These are phyloP conservation scores for Erithacus rubecula DNA, from an alignment of 2,797 vertebrate species.

Conservation along the genomic window DNA sequence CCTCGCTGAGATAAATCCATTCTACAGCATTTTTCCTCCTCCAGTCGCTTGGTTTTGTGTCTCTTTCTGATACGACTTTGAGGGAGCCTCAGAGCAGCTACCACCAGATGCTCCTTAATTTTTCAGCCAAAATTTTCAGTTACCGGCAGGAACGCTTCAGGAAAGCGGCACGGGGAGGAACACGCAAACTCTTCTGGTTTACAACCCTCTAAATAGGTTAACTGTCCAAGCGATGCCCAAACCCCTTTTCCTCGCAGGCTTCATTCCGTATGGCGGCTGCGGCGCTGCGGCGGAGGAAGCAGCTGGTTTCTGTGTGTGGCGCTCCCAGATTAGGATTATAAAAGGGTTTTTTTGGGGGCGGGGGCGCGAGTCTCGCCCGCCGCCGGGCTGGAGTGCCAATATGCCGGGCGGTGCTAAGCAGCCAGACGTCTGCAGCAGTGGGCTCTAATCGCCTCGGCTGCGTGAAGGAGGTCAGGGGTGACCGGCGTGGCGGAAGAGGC, in stretches of 20 bases:
- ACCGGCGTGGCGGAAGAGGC: neutral
- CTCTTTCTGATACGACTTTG: neutral
- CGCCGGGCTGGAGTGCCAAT: neutral
- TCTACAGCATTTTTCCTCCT: neutral
- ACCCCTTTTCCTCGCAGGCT: neutral
- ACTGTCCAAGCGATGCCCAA: neutral
- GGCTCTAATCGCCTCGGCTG: conserved; percentile 45
- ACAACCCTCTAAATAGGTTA: neutral
- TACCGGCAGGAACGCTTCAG: neutral
- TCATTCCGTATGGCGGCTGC: neutral
- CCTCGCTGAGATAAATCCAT: neutral
- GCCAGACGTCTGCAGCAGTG: conserved; percentile 27
- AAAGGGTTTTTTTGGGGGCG: conserved; percentile 32
- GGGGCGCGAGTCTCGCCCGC: neutral
- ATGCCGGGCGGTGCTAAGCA: conserved; percentile 7
- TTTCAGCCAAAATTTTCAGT: neutral
- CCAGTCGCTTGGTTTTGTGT: neutral
- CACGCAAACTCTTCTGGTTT: neutral
- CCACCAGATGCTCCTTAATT: neutral
- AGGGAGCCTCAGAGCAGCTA: neutral
- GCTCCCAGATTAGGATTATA: conserved; percentile 54
- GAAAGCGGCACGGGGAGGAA: neutral
- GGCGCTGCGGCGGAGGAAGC: conserved; percentile 13
- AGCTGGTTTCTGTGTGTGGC: conserved; percentile 20
- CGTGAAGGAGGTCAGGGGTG: conserved; percentile 52